Percentiles rank a stretch among this genome's conserved stretches.
phyloP scores from a whole-genome alignment of 23 tunicate genomes.

The Aplidium turbinatum region DNA sequence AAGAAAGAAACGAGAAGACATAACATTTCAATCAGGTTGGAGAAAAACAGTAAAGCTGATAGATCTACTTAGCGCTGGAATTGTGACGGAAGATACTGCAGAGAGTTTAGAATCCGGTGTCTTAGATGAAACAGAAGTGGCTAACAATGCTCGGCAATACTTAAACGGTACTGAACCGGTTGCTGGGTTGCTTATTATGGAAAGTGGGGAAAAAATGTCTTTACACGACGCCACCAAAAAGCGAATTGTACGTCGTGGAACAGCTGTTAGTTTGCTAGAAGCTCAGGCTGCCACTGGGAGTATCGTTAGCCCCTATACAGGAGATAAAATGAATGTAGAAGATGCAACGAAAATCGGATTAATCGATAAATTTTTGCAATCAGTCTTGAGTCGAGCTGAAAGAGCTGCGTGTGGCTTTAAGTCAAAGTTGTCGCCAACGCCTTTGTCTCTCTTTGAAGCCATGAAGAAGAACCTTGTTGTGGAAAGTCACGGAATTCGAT shows the following conservation, averaged over 20 bases:
- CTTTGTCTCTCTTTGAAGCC: constrained; percentile 82
- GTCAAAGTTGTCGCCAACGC: constrained; percentile 40
- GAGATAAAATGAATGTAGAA: constrained; percentile 61
- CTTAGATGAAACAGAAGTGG: constrained; percentile 68
- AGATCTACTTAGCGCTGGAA: constrained; percentile 73
- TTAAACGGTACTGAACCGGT: constrained; percentile 87
- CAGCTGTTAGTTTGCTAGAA: constrained; percentile 77
- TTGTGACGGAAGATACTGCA: constrained; percentile 66
- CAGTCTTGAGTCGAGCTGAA: constrained; percentile 67
- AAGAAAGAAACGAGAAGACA: constrained; percentile 64
- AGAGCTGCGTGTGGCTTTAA: constrained; percentile 74
- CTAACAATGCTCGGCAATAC: constrained; percentile 37
- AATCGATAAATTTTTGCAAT: constrained; percentile 59
- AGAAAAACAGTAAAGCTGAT: constrained; percentile 57
- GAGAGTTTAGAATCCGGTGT: constrained; percentile 60
- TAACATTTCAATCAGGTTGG: constrained; percentile 93
- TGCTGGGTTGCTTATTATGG: constrained; percentile 80
- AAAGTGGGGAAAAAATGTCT: constrained; percentile 84
- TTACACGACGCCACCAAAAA: constrained; percentile 78
- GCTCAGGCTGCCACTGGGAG: constrained; percentile 97
- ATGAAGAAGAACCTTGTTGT: constrained; percentile 75
- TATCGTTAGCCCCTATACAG: constrained; percentile 69
- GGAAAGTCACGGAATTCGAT: constrained; percentile 82
- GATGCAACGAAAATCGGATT: constrained; percentile 58
- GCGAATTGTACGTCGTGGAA: constrained; percentile 76